Base-by-base conservation (phyloP, 2,113 vertebrate genomes). In the Canis aureus region DNA sequence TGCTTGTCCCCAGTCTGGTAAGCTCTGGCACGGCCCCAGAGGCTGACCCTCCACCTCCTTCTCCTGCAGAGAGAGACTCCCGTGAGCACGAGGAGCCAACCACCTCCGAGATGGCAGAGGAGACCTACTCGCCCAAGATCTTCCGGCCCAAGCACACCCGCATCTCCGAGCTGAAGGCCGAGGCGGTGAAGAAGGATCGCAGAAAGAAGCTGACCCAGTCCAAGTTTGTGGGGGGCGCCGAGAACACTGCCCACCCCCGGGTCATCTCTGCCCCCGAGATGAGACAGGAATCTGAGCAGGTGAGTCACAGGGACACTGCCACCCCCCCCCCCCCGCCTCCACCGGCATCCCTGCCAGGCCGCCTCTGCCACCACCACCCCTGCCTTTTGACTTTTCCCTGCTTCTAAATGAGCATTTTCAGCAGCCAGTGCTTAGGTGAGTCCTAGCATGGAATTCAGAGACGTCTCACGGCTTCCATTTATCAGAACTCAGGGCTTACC, bases 261-360 rank as follows among this genome's bases (percentile, higher is more conserved):
- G 98, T 99, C 0, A 87, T 89, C 62, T 59, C 98, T 16, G 98
- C 97, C 0, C 98, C 99, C 0, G 99, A 99, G 17, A 99, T 99
- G 98, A 99, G 99, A 98, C 99, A 99, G 67, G 99, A 99, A 96
- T 99, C 99, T 0, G 99, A 99, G 96, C 99, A 99, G 99, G 99
- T 99, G 98, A 98, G 99, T 32, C 81, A 59, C 35, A 0, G 0
- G 8, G 22, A 1, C 38, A 0, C 6, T 29, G 22, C 43, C 43
- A 35, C 35, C 43, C 43, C 43, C 1, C 43, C 1, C 43, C 6
- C 43, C 43, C 35, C 3, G 0, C 19, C 8, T 49, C 29, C 23
- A 1, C 67, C 7, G 1, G 15, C 62, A n/a, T 22, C 76, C 1
- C 0, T 10, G 3, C 27, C 10, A 12, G 3, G 8, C 60, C 9